phyloP scores from a whole-genome alignment of 1,140 invertebrate genomes.

The Nephila pilipes region DNA sequence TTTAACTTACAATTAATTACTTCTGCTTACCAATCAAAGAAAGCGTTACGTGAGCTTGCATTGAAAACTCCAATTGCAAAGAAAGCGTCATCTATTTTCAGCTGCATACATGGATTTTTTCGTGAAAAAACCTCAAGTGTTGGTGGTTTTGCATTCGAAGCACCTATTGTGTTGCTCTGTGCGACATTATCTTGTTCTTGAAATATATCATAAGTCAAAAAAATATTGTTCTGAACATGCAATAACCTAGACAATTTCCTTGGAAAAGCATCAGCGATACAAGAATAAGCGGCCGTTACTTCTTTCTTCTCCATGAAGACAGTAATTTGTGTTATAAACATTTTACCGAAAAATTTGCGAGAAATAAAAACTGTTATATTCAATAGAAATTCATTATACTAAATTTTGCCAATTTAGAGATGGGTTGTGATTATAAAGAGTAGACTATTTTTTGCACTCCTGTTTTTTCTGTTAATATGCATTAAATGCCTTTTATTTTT shows the following conservation, averaged over 20 bases:
- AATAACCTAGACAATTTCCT: constrained; percentile 13
- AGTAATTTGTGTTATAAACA: neutral
- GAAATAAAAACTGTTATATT: neutral
- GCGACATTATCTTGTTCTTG: constrained; percentile 10
- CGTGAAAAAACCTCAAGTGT: constrained; percentile 9
- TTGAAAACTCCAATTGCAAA: neutral
- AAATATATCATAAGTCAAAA: constrained; percentile 7
- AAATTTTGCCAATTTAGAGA: neutral
- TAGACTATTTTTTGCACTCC: neutral
- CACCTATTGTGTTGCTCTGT: constrained; percentile 15
- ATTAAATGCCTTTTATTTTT: neutral
- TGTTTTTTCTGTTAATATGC: neutral
- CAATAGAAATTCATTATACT: neutral
- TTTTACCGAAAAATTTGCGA: neutral
- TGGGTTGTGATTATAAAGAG: neutral
- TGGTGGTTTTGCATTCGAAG: neutral
- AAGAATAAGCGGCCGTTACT: neutral
- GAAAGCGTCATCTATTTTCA: neutral
- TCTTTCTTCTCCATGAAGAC: neutral
- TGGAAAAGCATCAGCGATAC: neutral
- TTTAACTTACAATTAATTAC: neutral
- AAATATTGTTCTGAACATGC: constrained; percentile 9
- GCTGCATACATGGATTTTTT: neutral
- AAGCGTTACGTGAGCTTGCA: neutral
- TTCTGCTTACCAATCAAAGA: neutral